Conservation (phyloP, 35 echinoderm and acorn worm species). For the Nesometra sesokonis region DNA sequence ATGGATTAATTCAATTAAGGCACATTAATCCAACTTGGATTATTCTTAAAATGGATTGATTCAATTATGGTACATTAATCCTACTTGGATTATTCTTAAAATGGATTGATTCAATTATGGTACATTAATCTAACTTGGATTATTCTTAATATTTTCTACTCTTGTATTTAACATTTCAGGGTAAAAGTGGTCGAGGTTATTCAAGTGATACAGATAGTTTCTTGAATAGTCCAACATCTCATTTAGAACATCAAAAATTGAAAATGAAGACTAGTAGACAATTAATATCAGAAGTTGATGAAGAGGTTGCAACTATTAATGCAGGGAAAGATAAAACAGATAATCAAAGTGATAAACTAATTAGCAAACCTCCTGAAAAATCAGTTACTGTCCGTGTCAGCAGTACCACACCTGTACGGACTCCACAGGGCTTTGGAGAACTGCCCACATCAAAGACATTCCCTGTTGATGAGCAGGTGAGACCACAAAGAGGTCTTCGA, state of each 20-base stretch:
- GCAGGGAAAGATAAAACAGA: not conserved
- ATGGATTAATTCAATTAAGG: too few species aligned
- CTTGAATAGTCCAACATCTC: not conserved
- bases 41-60: too few species aligned
- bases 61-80: too few species aligned
- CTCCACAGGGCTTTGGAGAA: not conserved
- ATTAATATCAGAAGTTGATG: not conserved
- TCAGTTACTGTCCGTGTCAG: not conserved
- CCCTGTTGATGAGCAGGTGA: not conserved
- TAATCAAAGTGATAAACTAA: not conserved
- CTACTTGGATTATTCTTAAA: too few species aligned
- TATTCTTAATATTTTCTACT: too few species aligned
- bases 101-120: too few species aligned
- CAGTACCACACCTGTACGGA: not conserved
- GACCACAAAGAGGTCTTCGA: not conserved
- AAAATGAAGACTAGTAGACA: not conserved
- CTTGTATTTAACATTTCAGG: not conserved
- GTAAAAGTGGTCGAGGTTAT: not conserved
- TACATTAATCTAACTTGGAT: too few species aligned
- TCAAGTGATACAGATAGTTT: not conserved
- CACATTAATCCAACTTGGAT: too few species aligned
- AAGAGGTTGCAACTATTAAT: not conserved
- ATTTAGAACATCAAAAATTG: not conserved
- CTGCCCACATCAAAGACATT: not conserved
- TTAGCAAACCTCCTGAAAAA: not conserved